Evolutionary conservation across 2,797 vertebrate genomes (phyloP).

Genomic region (Tympanoctomys barrerae): DNA sequence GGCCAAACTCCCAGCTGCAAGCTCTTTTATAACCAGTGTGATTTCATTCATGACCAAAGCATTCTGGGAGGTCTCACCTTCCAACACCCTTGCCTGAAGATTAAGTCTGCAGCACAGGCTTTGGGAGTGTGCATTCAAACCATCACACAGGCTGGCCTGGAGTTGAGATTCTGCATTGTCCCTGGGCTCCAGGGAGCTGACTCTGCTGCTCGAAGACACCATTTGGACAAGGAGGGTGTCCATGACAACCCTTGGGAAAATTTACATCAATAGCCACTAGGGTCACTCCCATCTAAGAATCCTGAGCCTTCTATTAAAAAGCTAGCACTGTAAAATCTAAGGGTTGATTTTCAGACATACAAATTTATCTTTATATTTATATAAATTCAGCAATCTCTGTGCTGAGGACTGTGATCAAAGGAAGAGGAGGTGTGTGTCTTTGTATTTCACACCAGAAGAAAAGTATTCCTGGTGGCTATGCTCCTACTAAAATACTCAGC

Average conservation of each 20-base stretch:
- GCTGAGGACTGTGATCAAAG: constrained; percentile 45
- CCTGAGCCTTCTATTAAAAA: constrained; percentile 5
- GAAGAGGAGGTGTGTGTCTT: constrained; percentile 26
- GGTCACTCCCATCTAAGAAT: neutral
- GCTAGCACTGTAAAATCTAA: neutral
- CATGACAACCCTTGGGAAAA: neutral
- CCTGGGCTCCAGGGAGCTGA: neutral
- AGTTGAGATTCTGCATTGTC: neutral
- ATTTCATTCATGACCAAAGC: too few relatives aligned
- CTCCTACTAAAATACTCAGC: constrained; percentile 31
- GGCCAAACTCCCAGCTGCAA: neutral
- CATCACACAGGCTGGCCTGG: neutral
- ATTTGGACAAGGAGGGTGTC: neutral
- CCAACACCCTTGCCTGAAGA: neutral
- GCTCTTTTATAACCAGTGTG: neutral
- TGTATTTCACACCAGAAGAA: constrained; percentile 57
- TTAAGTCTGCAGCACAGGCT: neutral
- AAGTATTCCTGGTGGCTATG: constrained; percentile 9
- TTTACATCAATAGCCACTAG: neutral
- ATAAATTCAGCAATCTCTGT: constrained; percentile 57
- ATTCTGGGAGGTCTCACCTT: too few relatives aligned
- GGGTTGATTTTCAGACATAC: constrained; percentile 10
- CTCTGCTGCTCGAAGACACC: neutral
- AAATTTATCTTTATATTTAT: constrained; percentile 32
- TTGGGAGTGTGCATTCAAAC: neutral